Evolutionary conservation across 1,140 invertebrate genomes (phyloP).

Genomic region (Bombus terrestris): DNA sequence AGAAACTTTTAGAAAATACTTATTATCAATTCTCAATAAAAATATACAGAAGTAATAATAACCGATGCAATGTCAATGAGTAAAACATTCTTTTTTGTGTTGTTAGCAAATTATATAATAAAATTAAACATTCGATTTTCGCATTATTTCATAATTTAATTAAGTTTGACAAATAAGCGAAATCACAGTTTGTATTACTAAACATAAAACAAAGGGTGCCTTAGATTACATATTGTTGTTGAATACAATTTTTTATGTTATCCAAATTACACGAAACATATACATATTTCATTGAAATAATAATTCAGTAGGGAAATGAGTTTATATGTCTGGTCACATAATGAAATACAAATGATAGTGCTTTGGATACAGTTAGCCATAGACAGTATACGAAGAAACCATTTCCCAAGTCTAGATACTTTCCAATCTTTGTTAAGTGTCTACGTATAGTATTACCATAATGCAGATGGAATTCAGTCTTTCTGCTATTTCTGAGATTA

Average conservation of each 20-base stretch:
- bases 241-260: not conserved
- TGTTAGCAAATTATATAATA: not conserved
- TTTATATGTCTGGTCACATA: not conserved
- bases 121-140: not conserved
- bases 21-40: no score
- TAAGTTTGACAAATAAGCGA: not conserved
- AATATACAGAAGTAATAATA: no score
- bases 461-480: constrained; percentile 15
- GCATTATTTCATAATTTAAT: not conserved
- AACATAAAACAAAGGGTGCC: not conserved
- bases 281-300: not conserved
- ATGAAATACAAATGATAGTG: not conserved
- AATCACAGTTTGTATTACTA: not conserved
- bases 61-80: no score
- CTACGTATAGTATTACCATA: constrained; percentile 3
- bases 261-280: not conserved
- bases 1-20: no score
- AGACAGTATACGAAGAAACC: not conserved
- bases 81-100: no score
- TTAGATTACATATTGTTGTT: no score
- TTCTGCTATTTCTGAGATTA: constrained; percentile 28
- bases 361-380: not conserved
- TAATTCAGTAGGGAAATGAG: not conserved
- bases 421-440: constrained; percentile 37
- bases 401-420: constrained; percentile 25